Percentiles rank a stretch among this genome's conserved stretches.
These are phyloP conservation scores for Microcebus tavaratra DNA, from an alignment of 2,113 vertebrate species.

Conservation along the genomic window DNA sequence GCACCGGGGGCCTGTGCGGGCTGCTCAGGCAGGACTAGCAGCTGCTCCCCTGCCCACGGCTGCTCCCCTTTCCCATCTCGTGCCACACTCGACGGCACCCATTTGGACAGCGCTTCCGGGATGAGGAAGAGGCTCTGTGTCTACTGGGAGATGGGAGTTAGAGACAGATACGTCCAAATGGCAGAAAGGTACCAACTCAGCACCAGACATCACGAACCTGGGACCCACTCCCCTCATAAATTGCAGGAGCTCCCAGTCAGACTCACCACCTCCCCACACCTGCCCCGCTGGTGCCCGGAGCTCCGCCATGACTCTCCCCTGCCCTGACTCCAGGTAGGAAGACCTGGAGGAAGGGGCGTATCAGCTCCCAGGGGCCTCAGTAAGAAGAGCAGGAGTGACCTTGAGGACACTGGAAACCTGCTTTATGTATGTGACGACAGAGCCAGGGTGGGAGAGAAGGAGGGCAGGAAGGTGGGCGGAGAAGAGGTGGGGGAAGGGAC, in stretches of 20 bases:
- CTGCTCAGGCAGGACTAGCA: neutral
- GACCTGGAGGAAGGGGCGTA: accelerated
- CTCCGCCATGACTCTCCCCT: too few relatives aligned
- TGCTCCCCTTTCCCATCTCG: neutral
- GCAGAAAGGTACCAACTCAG: neutral
- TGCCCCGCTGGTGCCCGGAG: neutral
- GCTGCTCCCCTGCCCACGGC: too few relatives aligned
- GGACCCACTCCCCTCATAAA: neutral
- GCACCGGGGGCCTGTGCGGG: neutral
- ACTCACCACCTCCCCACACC: neutral
- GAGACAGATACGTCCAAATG: neutral
- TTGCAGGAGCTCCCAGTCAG: neutral
- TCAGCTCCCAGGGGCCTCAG: neutral
- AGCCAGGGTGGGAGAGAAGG: neutral
- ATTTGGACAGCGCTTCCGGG: neutral
- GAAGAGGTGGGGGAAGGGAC: neutral
- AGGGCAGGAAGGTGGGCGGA: neutral
- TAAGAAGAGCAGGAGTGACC: neutral
- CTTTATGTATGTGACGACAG: neutral
- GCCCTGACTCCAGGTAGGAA: neutral
- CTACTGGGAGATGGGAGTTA: neutral
- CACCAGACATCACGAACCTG: neutral
- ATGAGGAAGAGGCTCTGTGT: neutral
- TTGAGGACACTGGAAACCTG: neutral
- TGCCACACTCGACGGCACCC: neutral